Evolutionary conservation across 2,797 vertebrate genomes (phyloP), one percentile per base, ranked within the genome.

Genomic region (Psittacula derbiana): DNA sequence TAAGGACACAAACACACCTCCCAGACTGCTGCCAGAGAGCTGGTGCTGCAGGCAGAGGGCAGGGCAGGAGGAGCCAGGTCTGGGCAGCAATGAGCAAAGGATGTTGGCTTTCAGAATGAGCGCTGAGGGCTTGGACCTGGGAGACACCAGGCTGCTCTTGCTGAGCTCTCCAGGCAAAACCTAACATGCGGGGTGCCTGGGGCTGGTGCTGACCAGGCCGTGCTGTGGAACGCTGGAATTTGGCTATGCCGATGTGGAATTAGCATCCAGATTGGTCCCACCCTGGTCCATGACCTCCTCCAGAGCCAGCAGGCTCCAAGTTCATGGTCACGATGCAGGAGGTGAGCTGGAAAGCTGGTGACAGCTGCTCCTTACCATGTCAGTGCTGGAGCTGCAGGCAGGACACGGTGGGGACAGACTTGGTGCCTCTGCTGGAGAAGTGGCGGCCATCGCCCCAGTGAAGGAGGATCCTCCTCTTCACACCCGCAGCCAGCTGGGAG

Each of bases 401-500:
- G 66, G 97, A 97, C 76, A 98, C 88, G 2, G 95, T 84, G 36
- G 92, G 70, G 11, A 97, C 57, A 28, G 95, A 36, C 66, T 80
- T 94, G 67, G 93, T 58, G 50, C 16, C 69, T 50, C 82, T 87
- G 57, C 84, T 78, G 3, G 75, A 65, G 70, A 55, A 57, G 16
- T 10, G 25, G n/a, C 3, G 21, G 24, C 69, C 8, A 0, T 30
- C 12, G 12, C 95, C 36, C 41, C 62, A 71, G 50, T 6, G 55
- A 4, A 69, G 81, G 65, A 96, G 57, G 8, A 96, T 24, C 38
- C 91, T 92, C 36, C 96, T 95, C 67, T 96, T 98, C 31, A 97
- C 38, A 40, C 83, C 94, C n/a, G 94, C 86, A 52, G 97, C 98
- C 96, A 99, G 97, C 73, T 93, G 97, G 12, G 95, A 97, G 33